Conservation (phyloP, 2,888 invertebrate species). For the Biston betularia region DNA sequence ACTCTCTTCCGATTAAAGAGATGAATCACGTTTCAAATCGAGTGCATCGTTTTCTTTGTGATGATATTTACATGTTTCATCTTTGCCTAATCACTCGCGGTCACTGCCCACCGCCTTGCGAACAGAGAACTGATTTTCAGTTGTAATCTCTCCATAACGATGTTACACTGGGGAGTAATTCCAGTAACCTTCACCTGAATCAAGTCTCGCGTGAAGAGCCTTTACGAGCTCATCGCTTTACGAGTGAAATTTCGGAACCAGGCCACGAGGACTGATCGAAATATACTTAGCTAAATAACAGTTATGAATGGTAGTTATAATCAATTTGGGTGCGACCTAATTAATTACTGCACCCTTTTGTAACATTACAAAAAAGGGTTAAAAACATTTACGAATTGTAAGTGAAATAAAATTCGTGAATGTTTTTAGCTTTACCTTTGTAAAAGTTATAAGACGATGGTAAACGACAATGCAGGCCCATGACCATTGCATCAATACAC, state of each 20-base stretch:
- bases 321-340: no score
- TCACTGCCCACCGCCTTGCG: no score
- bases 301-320: background rate
- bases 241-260: background rate
- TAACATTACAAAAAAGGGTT: no score
- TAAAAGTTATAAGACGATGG: no score
- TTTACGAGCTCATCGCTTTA: constrained; percentile 6
- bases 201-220: constrained; percentile 6
- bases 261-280: background rate
- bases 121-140: background rate
- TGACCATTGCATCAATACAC: no score
- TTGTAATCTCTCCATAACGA: background rate
- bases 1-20: background rate
- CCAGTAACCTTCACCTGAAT: constrained; percentile 1
- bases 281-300: background rate
- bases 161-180: background rate
- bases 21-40: background rate
- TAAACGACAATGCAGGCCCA: no score
- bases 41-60: no score
- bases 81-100: no score
- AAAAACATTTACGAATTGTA: no score
- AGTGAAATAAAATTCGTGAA: no score
- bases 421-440: background rate
- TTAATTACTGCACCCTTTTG: no score
- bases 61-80: no score